Percentiles rank a stretch among this genome's conserved stretches.
These are phyloP conservation scores for Rallus crepitans DNA, from an alignment of 2,797 vertebrate species.

Conservation along the genomic window DNA sequence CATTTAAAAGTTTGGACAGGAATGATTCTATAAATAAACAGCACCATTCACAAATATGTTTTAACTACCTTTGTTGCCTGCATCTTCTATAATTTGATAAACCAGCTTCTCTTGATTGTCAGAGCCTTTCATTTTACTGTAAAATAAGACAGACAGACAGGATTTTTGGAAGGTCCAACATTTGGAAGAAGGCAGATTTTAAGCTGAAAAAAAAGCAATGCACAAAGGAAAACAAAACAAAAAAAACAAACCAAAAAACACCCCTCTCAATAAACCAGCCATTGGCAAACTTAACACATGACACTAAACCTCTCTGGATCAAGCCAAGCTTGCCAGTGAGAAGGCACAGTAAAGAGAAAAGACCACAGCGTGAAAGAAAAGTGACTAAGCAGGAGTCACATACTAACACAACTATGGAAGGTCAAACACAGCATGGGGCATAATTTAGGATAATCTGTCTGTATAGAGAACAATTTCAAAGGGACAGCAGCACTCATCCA, in stretches of 20 bases:
- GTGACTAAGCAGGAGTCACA: not conserved
- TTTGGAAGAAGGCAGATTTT: not conserved
- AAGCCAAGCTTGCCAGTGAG: not conserved
- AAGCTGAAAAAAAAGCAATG: not conserved
- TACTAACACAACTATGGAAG: not conserved
- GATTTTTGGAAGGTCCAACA: not conserved
- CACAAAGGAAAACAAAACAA: not conserved
- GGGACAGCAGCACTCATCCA: not conserved
- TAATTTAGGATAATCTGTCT: not conserved
- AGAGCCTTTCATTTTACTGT: slow-evolving; percentile 97
- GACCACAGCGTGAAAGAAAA: not conserved
- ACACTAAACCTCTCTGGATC: not conserved
- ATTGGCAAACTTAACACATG: not conserved
- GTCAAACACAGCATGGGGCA: not conserved
- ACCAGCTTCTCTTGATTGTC: slow-evolving; percentile 99
- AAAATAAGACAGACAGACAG: not conserved
- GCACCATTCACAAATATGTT: not conserved
- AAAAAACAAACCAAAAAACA: no score
- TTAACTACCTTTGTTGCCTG: slow-evolving; percentile 93
- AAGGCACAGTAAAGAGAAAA: not conserved
- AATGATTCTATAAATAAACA: not conserved
- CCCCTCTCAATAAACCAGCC: not conserved
- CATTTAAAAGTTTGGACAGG: not conserved
- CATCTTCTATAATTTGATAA: slow-evolving; percentile 97
- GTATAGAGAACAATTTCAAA: not conserved